phyloP scores from a whole-genome alignment of 1,140 invertebrate species.

The Brachionus asplanchnoidis region DNA sequence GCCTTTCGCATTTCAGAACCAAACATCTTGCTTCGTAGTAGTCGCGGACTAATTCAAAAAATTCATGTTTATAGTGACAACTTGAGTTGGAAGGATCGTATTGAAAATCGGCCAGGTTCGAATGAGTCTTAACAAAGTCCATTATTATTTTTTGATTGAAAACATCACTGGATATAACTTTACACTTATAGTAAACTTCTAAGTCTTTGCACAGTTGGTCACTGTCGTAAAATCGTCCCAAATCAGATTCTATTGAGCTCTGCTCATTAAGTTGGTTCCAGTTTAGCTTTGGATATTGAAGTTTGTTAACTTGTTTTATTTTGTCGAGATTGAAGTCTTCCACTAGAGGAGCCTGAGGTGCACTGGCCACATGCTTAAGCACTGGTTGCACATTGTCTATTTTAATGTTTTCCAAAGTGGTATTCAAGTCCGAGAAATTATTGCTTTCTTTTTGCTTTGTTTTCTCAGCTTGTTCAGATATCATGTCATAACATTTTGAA shows the following conservation, averaged over 20 bases:
- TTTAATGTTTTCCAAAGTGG: background rate
- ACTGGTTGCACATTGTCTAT: background rate
- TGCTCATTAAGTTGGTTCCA: conserved; percentile 19
- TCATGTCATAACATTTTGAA: background rate
- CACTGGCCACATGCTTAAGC: background rate
- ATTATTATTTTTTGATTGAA: background rate
- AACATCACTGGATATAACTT: background rate
- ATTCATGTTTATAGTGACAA: background rate
- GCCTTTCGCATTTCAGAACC: conserved; percentile 13
- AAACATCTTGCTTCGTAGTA: conserved; percentile 19
- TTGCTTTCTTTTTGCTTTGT: background rate
- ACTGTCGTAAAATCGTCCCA: conserved; percentile 5
- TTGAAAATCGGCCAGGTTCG: conserved; percentile 23
- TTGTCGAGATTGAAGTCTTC: conserved; percentile 11
- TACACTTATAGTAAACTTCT: conserved; percentile 40
- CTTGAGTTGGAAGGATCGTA: conserved; percentile 9
- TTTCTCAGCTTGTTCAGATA: background rate
- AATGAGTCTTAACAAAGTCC: conserved; percentile 14
- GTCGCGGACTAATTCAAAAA: background rate
- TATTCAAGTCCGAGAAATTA: background rate
- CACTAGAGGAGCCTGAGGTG: background rate
- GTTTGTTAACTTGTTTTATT: conserved; percentile 32
- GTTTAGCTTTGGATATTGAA: conserved; percentile 19
- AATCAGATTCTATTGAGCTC: background rate
- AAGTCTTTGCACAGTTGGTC: conserved; percentile 29